Evolutionary conservation across 1,140 invertebrate genomes (phyloP).

Genomic region (Drosophila lowei): DNA sequence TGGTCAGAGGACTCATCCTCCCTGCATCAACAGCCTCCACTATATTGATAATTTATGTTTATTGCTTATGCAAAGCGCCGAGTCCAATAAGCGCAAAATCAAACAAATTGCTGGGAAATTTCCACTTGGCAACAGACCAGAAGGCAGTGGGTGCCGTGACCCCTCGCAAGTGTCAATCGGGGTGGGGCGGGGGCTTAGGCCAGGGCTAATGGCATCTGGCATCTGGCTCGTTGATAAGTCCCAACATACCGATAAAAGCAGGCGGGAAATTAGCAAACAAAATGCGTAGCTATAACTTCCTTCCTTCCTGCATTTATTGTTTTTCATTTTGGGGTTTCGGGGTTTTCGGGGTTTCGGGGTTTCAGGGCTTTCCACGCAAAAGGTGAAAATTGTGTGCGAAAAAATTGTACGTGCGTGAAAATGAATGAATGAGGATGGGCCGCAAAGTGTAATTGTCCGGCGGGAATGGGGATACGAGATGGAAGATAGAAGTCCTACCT

Average conservation of each 20-base stretch:
- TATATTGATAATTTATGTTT: constrained; percentile 75
- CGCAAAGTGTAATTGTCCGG: constrained; percentile 74
- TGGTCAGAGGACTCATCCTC: constrained; percentile 3
- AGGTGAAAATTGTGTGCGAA: constrained; percentile 81
- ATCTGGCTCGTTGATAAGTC: constrained; percentile 70
- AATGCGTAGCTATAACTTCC: constrained; percentile 75
- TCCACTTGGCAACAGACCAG: constrained; percentile 7
- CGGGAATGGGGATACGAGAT: not conserved
- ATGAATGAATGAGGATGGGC: constrained; percentile 46
- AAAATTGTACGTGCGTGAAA: constrained; percentile 78
- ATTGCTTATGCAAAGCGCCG: constrained; percentile 78
- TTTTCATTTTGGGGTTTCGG: constrained; percentile 22
- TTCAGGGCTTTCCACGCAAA: constrained; percentile 27
- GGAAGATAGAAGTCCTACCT: not conserved
- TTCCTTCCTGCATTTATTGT: constrained; percentile 35
- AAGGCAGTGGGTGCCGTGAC: constrained; percentile 13
- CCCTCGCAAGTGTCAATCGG: constrained; percentile 32
- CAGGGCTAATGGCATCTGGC: constrained; percentile 61
- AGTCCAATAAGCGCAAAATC: constrained; percentile 76
- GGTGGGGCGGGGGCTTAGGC: not conserved
- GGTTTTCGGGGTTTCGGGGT: not conserved
- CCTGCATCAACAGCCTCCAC: constrained; percentile 4
- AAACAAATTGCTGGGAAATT: constrained; percentile 77
- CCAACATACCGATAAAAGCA: constrained; percentile 18
- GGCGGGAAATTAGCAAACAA: constrained; percentile 72